Evolutionary conservation across 2,113 vertebrate species (phyloP), one percentile per base, ranked within the genome.

Genomic region (Bagarius yarrelli): DNA sequence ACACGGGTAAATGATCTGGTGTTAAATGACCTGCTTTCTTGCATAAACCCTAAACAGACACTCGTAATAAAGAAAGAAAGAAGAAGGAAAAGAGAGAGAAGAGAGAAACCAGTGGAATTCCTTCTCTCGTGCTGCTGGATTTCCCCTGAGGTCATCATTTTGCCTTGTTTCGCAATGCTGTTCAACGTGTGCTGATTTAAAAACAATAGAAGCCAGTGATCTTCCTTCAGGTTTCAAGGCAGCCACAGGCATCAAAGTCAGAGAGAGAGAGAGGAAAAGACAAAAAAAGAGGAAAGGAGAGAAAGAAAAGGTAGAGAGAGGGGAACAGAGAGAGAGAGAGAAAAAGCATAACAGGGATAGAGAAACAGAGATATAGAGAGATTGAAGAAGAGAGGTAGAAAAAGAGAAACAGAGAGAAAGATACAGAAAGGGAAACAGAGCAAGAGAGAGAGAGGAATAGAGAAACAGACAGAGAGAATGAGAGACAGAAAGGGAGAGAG

Each of bases 121-220:
- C 50, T 50, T 61, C 75, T 61, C 36, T 77, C 23, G 18, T 72
- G 44, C 70, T 72, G 70, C 47, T 72, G 27, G 50, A 53, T n/a
- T 36, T 36, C 8, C 44, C 83, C 78, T 74, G 53, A 67, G 66
- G 74, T 50, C 25, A 40, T 30, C 74, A 50, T 50, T 60, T 34
- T 71, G 72, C 44, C 75, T 30, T 56, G 75, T 77, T 50, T 77
- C 64, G 27, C 57, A 32, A 18, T 25, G 61, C 76, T 34, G 61
- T 55, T 55, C 61, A 78, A 47, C 27, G 9, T 36, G 34, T 71
- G 44, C 79, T 70, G 73, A 25, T 40, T 56, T 72, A 57, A 44
- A 81, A 84, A 84, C 56, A 78, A 78, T 77, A 71, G 50, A 32
- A 70, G 19, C 27, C 36, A 52, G 70, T 72, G 61, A 71, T 84